These are phyloP conservation scores for Rallus crepitans DNA, from an alignment of 2,797 vertebrate species.

Conservation along the genomic window DNA sequence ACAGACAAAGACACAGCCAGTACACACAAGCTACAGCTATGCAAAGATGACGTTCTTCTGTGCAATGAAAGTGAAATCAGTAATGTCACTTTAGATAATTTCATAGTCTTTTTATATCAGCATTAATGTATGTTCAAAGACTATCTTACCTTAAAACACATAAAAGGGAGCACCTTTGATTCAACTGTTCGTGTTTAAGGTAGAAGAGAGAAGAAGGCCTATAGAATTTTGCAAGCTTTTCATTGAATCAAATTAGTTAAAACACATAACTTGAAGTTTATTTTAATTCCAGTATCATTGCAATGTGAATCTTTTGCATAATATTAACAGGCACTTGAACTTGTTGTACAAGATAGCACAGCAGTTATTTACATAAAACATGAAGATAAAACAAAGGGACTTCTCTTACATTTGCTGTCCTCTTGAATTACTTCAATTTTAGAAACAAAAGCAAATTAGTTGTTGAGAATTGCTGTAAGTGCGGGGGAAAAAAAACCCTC, in stretches of 20 bases:
- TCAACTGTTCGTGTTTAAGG: background rate
- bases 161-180: background rate
- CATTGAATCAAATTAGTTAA: background rate
- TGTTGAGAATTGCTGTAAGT: background rate
- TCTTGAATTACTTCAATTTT: background rate
- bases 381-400: background rate
- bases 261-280: no score
- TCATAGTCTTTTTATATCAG: background rate
- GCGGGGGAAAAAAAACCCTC: background rate
- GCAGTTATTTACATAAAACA: slow-evolving; percentile 13
- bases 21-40: background rate
- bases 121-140: background rate
- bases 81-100: background rate
- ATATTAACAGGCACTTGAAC: background rate
- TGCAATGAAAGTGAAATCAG: background rate
- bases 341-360: background rate
- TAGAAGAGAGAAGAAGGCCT: background rate
- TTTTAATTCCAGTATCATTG: background rate
- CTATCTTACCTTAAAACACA: background rate
- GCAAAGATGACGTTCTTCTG: background rate
- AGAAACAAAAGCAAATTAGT: background rate
- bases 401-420: background rate
- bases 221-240: background rate
- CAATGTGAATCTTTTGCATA: background rate
- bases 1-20: background rate